Base-by-base conservation (phyloP, 2,888 invertebrate genomes). In the Celastrina argiolus region DNA sequence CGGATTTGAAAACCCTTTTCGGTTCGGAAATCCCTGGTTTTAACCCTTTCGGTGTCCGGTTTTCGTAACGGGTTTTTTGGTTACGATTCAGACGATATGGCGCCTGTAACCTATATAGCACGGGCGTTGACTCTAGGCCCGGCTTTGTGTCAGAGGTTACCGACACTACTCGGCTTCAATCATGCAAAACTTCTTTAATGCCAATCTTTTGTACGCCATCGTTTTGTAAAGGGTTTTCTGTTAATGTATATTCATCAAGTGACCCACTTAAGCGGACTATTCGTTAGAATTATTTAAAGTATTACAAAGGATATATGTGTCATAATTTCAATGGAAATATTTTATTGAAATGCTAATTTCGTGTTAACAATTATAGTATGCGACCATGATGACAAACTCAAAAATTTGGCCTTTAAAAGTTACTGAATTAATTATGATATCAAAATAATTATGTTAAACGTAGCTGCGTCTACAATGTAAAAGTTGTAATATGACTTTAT, bases 21-120 rank as follows among this genome's bases (percentile, higher is more conserved):
- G n/a, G n/a, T n/a, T n/a, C n/a, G n/a, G n/a, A n/a, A n/a, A n/a
- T n/a, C n/a, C n/a, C n/a, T n/a, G n/a, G 8, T 3, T 65, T 64
- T 58, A 65, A 66, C 67, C 68, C 66, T 64, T 68, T 64, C 22
- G 66, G 31, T 63, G 18, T 58, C 64, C 65, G 59, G 67, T 68
- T 67, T 68, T 69, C 68, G 65, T 65, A 64, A 45, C 26, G 41
- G 10, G 34, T 45, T 64, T 64, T 28, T 51, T 8, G 83, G 82
- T 81, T 83, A 85, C 84, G 85, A 84, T 82, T 85, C 81, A 88
- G 88, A 87, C 87, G 80, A 78, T 74, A 75, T 82, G 88, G 88
- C 88, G 88, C 89, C 88, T 86, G 80, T 90, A 89, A 88, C 90
- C 90, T 83, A 91, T 88, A 89, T 89, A 83, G 74, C 71, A 74